phyloP scores from a whole-genome alignment of 1,140 invertebrate species.

The Oedothorax gibbosus region DNA sequence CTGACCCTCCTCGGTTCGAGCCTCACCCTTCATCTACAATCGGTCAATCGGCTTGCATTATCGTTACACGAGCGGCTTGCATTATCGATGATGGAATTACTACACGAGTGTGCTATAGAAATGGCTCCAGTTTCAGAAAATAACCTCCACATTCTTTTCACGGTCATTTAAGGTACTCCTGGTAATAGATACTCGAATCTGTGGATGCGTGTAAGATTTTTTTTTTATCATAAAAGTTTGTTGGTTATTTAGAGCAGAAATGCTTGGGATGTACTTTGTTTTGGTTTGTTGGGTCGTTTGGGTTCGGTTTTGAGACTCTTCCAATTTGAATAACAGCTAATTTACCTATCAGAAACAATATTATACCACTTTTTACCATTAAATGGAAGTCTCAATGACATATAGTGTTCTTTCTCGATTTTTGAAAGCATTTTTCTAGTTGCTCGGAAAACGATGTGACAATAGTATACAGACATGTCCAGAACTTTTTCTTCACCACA shows the following conservation, averaged over 20 bases:
- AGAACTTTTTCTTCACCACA: too few species aligned
- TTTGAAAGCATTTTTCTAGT: too few species aligned
- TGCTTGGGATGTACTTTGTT: too few species aligned
- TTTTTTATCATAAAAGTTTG: neutral
- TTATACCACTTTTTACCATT: too few species aligned
- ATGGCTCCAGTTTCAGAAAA: slow-evolving; percentile 4
- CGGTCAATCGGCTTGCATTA: slow-evolving; percentile 28
- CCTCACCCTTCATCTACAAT: slow-evolving; percentile 33
- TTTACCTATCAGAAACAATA: too few species aligned
- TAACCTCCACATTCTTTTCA: slow-evolving; percentile 27
- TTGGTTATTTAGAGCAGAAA: slow-evolving; percentile 7
- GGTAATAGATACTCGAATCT: neutral
- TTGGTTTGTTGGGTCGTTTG: too few species aligned
- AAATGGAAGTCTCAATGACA: too few species aligned
- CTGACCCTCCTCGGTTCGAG: slow-evolving; percentile 23
- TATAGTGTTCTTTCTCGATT: too few species aligned
- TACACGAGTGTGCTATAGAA: neutral
- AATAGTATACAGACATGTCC: too few species aligned
- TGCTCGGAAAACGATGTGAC: too few species aligned
- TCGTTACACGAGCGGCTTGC: slow-evolving; percentile 12
- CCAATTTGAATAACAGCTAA: too few species aligned
- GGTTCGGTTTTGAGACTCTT: too few species aligned
- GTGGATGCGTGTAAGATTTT: neutral
- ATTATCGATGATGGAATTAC: slow-evolving; percentile 1
- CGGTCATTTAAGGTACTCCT: neutral